Conservation (phyloP, 2,888 invertebrate species). For the Lobophora halterata region DNA sequence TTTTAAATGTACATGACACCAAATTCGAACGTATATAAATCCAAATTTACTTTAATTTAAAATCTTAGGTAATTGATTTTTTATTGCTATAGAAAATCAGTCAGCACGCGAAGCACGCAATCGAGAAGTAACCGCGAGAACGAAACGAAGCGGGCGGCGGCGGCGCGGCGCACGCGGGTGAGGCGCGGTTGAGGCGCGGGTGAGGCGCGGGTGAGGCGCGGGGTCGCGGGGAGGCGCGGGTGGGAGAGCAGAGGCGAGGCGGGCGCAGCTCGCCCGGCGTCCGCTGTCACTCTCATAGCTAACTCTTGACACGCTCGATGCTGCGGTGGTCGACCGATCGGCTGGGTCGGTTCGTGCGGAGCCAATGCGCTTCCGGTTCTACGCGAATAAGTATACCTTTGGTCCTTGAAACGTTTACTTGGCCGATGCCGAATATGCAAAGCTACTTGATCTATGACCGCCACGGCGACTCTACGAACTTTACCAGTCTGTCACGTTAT, state of each 20-base stretch:
- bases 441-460: conserved; percentile 80
- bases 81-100: conserved; percentile 83
- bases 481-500: conserved; percentile 81
- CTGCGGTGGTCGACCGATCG: conserved; percentile 66
- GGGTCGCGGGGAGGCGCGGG: conserved; percentile 42
- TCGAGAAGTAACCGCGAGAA: conserved; percentile 81
- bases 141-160: conserved; percentile 78
- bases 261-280: conserved; percentile 33
- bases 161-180: conserved; percentile 59
- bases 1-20: conserved; percentile 82
- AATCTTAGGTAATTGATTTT: conserved; percentile 82
- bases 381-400: conserved; percentile 80
- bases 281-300: conserved; percentile 50
- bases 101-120: conserved; percentile 83
- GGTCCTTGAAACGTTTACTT: conserved; percentile 78
- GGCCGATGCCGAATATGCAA: conserved; percentile 80
- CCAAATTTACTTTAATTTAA: conserved; percentile 82
- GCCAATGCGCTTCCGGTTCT: conserved; percentile 79
- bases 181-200: conserved; percentile 41
- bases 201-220: conserved; percentile 33
- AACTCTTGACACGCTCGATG: conserved; percentile 66
- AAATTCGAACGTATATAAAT: conserved; percentile 81
- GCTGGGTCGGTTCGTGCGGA: conserved; percentile 76
- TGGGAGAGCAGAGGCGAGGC: conserved; percentile 32
- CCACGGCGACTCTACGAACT: conserved; percentile 80